Evolutionary conservation across 37 sponge, comb jelly and placozoan genomes (phyloP).

Genomic region (Oopsacas minuta): DNA sequence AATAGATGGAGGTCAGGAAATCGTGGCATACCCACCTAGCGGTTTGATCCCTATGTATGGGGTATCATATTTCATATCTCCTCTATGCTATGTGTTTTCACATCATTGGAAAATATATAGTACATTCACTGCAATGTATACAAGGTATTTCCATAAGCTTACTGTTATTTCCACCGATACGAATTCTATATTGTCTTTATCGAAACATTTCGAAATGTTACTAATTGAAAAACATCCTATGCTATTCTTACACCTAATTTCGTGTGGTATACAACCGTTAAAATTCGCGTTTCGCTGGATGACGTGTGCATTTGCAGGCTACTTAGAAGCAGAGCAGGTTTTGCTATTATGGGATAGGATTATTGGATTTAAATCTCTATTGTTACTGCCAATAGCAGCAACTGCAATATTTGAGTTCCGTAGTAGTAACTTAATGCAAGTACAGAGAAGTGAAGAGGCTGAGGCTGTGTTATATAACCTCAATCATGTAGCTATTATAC

Average conservation of each 20-base stretch:
- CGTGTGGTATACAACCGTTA: conserved; percentile 41
- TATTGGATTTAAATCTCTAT: conserved; percentile 54
- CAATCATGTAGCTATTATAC: conserved; percentile 40
- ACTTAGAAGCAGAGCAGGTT: conserved; percentile 49
- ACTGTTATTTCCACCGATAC: conserved; percentile 28
- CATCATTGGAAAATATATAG: conserved; percentile 17
- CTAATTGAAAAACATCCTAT: conserved; percentile 44
- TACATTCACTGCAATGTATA: conserved; percentile 23
- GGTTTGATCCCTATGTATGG: conserved; percentile 41
- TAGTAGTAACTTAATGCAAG: conserved; percentile 51
- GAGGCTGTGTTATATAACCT: conserved; percentile 60
- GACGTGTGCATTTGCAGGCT: conserved; percentile 65
- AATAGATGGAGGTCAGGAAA: background rate
- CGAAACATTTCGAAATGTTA: conserved; percentile 48
- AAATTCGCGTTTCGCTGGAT: conserved; percentile 63
- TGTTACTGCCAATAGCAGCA: conserved; percentile 49
- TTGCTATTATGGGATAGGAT: conserved; percentile 77
- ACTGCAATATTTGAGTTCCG: conserved; percentile 63
- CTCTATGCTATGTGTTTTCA: conserved; percentile 29
- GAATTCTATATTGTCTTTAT: background rate
- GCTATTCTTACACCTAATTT: conserved; percentile 46
- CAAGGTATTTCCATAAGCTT: conserved; percentile 22
- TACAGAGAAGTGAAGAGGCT: conserved; percentile 34
- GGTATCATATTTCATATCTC: conserved; percentile 30
- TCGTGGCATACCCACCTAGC: conserved; percentile 34